Conservation (phyloP, 1,140 invertebrate genomes). For the Triops longicaudatus region DNA sequence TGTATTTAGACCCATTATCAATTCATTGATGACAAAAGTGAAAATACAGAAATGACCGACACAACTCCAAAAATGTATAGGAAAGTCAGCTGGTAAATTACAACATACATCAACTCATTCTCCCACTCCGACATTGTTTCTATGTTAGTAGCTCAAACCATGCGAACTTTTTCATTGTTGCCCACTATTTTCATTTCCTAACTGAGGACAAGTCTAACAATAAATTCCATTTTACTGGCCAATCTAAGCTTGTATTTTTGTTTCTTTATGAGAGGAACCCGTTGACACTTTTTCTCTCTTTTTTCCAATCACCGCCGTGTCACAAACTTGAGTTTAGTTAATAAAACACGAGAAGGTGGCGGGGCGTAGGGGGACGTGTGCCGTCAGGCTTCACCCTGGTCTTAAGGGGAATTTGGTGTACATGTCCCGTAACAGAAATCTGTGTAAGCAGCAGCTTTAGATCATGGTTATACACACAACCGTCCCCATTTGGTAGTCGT, state of each 20-base stretch:
- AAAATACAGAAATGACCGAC: not conserved
- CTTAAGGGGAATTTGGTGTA: not conserved
- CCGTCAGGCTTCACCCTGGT: no score
- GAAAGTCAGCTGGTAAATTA: not conserved
- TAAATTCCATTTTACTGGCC: no score
- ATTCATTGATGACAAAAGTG: not conserved
- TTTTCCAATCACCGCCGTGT: no score
- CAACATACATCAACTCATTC: not conserved
- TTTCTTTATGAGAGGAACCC: no score
- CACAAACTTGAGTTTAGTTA: no score
- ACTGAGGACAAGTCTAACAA: no score
- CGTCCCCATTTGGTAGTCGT: not conserved
- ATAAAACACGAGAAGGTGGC: no score
- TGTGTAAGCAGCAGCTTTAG: conserved; percentile 6
- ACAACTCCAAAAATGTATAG: not conserved
- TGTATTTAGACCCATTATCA: not conserved
- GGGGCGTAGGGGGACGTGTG: no score
- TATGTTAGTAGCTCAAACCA: not conserved
- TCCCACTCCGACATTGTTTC: no score
- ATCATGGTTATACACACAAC: conserved; percentile 4
- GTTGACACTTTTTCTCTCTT: no score
- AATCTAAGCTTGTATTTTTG: no score
- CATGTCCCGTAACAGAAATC: conserved; percentile 4
- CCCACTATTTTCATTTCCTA: not conserved
- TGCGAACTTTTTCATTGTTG: not conserved